These are phyloP conservation scores for Octodon degus DNA, from an alignment of 2,113 vertebrate genomes.

Conservation along the genomic window DNA sequence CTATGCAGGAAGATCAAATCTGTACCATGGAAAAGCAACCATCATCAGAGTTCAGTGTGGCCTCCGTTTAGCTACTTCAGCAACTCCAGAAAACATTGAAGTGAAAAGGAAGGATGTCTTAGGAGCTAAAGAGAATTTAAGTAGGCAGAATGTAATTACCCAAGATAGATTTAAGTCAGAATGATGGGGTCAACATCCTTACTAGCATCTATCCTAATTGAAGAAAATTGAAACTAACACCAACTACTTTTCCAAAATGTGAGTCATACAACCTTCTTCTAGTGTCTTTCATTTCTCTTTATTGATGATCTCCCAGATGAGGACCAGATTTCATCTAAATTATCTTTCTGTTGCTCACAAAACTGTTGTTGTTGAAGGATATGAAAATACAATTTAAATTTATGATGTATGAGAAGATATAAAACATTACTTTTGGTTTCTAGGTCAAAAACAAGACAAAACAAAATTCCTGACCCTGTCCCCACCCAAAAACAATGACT, in stretches of 20 bases:
- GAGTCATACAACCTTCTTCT: constrained; percentile 64
- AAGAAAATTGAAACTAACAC: constrained; percentile 82
- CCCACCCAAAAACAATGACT: neutral
- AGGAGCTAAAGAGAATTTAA: constrained; percentile 70
- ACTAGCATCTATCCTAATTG: constrained; percentile 77
- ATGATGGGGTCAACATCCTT: constrained; percentile 73
- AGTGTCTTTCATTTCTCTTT: constrained; percentile 71
- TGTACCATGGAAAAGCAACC: neutral
- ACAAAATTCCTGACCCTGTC: neutral
- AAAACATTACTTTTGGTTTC: constrained; percentile 19
- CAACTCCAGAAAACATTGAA: constrained; percentile 20
- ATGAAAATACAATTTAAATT: constrained; percentile 39
- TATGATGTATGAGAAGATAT: constrained; percentile 38
- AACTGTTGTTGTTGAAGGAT: constrained; percentile 49
- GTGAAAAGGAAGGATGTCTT: constrained; percentile 62
- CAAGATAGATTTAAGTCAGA: constrained; percentile 68
- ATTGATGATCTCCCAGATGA: constrained; percentile 57
- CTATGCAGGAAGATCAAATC: constrained; percentile 23
- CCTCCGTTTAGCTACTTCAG: neutral
- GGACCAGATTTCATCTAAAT: constrained; percentile 56
- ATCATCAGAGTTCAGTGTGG: constrained; percentile 14
- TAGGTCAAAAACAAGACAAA: neutral
- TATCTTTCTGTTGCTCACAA: neutral
- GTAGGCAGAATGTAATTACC: constrained; percentile 74
- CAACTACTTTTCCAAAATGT: constrained; percentile 73